Evolutionary conservation across 2,797 vertebrate species (phyloP), one percentile per base, ranked within the genome.

Genomic region (Urocyon cinereoargenteus): DNA sequence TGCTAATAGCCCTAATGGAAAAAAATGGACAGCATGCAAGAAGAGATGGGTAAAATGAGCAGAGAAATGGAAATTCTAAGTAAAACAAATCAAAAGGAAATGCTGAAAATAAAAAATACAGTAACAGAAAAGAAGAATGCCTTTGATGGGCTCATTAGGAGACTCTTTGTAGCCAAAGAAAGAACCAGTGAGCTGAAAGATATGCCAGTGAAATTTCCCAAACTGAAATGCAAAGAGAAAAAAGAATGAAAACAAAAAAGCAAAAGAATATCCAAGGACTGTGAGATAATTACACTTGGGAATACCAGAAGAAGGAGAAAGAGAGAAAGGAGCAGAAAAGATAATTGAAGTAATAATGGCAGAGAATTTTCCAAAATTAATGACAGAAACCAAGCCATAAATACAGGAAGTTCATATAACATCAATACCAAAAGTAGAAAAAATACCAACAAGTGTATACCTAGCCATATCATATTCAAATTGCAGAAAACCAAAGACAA

Each of bases 361-460:
- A 84, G 77, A 85, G n/a, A 93, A 61, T 93, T 81, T 94, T 93
- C 53, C 77, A 85, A 87, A 96, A 85, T 84, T 79, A 88, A 77
- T 85, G 31, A 57, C 64, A 94, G 59, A 70, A 95, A 77, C 21
- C 6, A 86, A 94, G 90, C 40, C 68, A 78, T 68, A 78, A 84
- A 84, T 92, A 61, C 51, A 70, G 59, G 57, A 84, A 82, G 24
- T 94, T 94, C 94, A 16, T 79, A 94, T 45, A 83, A 84, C 31
- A 61, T 34, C 28, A 94, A 45, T 45, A 45, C 40, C 40, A 45
- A 45, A 45, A 75, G 49, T 26, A 94, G 62, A 10, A 84, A 70
- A 64, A 96, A 86, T 81, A 86, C 11, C 26, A 66, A 85, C 68
- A 82, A 83, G 28, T 72, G 22, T 90, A 21, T 53, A 82, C 57